Evolutionary conservation across 2,888 invertebrate species (phyloP), one percentile per base, ranked within the genome.

Genomic region (Netelia fuscicornis): DNA sequence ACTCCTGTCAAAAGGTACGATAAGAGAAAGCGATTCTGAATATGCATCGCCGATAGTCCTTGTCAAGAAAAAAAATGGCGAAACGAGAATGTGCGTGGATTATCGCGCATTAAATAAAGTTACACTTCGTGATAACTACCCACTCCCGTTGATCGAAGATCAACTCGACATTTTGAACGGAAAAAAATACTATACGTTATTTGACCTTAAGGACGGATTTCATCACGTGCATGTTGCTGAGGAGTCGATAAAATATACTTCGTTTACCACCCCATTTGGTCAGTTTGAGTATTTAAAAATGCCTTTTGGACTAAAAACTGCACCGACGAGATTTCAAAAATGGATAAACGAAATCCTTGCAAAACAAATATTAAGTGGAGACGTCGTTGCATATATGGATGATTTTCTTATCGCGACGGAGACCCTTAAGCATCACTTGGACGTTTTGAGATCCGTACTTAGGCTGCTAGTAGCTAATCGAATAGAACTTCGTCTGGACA

Each of bases 41-140:
- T 64, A 85, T 0, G 84, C 87, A 11, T 65, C 83, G 2, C 68
- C 85, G 17, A 83, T 87, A 11, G 70, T 86, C 2, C 17, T 65
- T 5, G 54, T 72, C 11, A 56, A 72, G 62, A 84, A 86, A 60
- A 87, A 87, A 75, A 87, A 87, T 65, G 84, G 86, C 1, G 77
- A 87, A 65, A 75, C 65, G 6, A n/a, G 86, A 20, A 85, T 88
- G 84, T 88, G 85, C 62, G 56, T 79, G 1, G 85, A 87, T 52
- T 87, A 77, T 65, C 25, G 85, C 84, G 78, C 87, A 79, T 67
- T 60, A 13, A 65, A 65, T 6, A 65, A 65, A 42, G 6, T 65
- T 42, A 65, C 65, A n/a, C 17, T 65, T 1, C 65, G 79, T 2
- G 86, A 88, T 65, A 86, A 79, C 65, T 85, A 85, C 42, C 86